These are phyloP conservation scores for Dyspetes luteomarginatus DNA, from an alignment of 2,888 invertebrate species.

Conservation along the genomic window DNA sequence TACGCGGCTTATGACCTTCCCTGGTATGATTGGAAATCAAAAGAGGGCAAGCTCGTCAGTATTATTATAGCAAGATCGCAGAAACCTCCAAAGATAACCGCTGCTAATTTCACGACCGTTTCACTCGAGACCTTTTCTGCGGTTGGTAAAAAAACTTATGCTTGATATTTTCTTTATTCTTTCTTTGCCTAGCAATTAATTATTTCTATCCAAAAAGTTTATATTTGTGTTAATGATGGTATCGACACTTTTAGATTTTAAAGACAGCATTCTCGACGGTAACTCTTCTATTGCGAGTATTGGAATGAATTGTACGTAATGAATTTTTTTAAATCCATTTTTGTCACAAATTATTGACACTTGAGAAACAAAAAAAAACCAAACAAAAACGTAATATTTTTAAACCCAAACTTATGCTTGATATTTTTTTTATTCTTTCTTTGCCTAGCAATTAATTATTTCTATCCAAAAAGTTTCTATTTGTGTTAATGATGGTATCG, in stretches of 20 bases:
- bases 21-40: constrained; percentile 51
- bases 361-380: too few species aligned
- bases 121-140: constrained; percentile 54
- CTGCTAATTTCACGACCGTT: constrained; percentile 46
- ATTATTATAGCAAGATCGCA: constrained; percentile 46
- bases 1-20: constrained; percentile 51
- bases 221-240: too few species aligned
- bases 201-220: too few species aligned
- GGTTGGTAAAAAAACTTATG: too few species aligned
- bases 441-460: background rate
- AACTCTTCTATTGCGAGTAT: constrained; percentile 4
- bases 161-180: too few species aligned
- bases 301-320: background rate
- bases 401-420: too few species aligned
- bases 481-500: too few species aligned
- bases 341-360: too few species aligned
- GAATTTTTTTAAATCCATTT: too few species aligned
- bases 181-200: background rate
- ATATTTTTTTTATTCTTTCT: background rate
- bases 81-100: constrained; percentile 37
- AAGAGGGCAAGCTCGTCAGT: constrained; percentile 34
- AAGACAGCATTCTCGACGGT: constrained; percentile 7
- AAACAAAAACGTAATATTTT: too few species aligned
- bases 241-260: background rate
- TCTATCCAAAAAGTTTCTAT: too few species aligned